Evolutionary conservation across 2,888 invertebrate species (phyloP).

Genomic region (Herminia tarsipennalis): DNA sequence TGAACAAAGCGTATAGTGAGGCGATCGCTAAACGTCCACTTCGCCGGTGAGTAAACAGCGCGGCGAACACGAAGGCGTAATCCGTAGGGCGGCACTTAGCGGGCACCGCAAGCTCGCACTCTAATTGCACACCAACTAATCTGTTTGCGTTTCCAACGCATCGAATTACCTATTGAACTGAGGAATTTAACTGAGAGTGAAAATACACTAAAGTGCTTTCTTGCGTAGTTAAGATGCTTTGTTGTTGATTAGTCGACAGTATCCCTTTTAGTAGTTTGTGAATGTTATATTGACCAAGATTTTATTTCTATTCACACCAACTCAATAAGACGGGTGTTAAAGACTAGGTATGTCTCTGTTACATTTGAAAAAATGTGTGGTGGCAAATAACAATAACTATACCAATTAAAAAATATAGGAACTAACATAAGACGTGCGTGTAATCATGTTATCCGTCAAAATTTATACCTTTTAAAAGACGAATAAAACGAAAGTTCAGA

Average conservation of each 20-base stretch:
- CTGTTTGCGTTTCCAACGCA: conserved; percentile 77
- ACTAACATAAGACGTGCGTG: conserved; percentile 26
- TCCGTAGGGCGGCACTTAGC: conserved; percentile 81
- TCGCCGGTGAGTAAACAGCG: conserved; percentile 61
- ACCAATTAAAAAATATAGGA: no score
- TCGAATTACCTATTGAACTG: conserved; percentile 54
- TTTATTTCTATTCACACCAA: no score
- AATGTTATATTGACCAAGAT: no score
- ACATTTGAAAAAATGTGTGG: no score
- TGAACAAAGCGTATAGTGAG: conserved; percentile 73
- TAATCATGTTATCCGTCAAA: conserved; percentile 18
- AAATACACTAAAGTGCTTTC: neutral
- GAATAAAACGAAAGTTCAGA: conserved; percentile 32
- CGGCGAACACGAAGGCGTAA: conserved; percentile 74
- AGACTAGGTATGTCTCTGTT: no score
- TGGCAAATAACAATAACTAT: no score
- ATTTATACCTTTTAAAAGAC: conserved; percentile 22
- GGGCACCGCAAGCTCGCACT: conserved; percentile 75
- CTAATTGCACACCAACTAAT: conserved; percentile 81
- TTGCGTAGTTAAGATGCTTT: no score
- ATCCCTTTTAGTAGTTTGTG: no score
- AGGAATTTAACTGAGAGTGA: conserved; percentile 31
- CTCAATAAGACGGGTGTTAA: no score
- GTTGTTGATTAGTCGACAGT: no score
- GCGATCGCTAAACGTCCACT: conserved; percentile 77